Percentiles rank a stretch among this genome's conserved stretches.
phyloP scores from a whole-genome alignment of 2,888 invertebrate species.

The Tyria jacobaeae region DNA sequence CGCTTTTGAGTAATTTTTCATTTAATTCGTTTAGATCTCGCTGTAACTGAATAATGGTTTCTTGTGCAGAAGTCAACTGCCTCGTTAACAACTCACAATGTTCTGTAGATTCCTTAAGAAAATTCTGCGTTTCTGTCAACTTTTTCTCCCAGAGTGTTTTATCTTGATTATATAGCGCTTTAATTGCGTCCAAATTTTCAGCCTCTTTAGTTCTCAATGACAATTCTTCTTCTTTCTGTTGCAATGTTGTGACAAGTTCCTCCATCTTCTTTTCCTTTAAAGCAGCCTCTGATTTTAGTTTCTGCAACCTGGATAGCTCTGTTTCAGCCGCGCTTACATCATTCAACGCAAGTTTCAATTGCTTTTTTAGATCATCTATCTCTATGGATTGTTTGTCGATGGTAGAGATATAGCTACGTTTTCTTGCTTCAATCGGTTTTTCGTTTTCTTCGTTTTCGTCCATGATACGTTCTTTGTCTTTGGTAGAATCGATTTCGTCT shows the following conservation, averaged over 20 bases:
- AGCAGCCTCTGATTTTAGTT: constrained; percentile 90
- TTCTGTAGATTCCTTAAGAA: constrained; percentile 89
- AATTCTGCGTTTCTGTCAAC: constrained; percentile 89
- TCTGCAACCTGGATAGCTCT: constrained; percentile 90
- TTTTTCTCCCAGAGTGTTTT: constrained; percentile 90
- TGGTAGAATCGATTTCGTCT: constrained; percentile 84
- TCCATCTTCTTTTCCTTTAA: constrained; percentile 92
- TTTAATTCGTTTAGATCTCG: constrained; percentile 89
- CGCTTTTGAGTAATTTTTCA: constrained; percentile 89
- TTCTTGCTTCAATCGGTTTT: constrained; percentile 79
- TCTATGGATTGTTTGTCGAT: constrained; percentile 89
- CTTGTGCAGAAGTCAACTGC: constrained; percentile 89
- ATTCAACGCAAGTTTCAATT: constrained; percentile 87
- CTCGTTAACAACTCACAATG: constrained; percentile 88
- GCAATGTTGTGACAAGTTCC: constrained; percentile 91
- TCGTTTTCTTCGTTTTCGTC: constrained; percentile 79
- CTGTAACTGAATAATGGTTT: constrained; percentile 89
- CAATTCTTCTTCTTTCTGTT: constrained; percentile 92
- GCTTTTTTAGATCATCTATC: constrained; percentile 90
- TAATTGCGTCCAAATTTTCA: constrained; percentile 88
- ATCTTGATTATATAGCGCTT: constrained; percentile 87
- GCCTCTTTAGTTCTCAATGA: constrained; percentile 90
- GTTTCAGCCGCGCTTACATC: constrained; percentile 90
- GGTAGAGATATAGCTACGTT: constrained; percentile 84
- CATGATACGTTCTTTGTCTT: constrained; percentile 74